Conservation (phyloP, 2,113 vertebrate species). For the Syngnathoides biaculeatus region DNA sequence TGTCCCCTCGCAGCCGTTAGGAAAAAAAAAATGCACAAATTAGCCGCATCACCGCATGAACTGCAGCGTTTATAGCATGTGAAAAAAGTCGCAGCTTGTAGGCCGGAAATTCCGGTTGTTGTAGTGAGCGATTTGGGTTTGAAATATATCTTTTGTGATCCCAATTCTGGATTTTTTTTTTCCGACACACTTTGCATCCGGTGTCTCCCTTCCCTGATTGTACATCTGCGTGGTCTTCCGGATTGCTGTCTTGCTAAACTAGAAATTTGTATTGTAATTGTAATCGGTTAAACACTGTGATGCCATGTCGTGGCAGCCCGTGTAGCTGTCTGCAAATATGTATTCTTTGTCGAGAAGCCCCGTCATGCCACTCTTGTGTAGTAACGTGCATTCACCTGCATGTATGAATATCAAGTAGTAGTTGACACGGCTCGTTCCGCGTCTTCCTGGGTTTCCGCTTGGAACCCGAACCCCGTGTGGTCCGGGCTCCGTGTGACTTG, state of each 20-base stretch:
- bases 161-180: not conserved
- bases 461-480: constrained; percentile 6
- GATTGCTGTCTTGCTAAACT: constrained; percentile 1
- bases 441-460: constrained; percentile 8
- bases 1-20: too few species aligned
- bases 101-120: too few species aligned
- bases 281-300: constrained; percentile 7
- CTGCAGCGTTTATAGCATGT: too few species aligned
- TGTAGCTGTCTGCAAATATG: constrained; percentile 4
- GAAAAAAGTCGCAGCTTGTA: too few species aligned
- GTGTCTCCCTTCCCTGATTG: constrained; percentile 29
- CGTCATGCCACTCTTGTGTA: not conserved
- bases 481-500: constrained; percentile 17
- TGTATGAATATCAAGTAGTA: constrained; percentile 7
- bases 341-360: not conserved
- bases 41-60: too few species aligned
- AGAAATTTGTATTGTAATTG: not conserved
- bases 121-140: not conserved
- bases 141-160: not conserved
- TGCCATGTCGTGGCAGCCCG: not conserved
- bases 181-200: constrained; percentile 11
- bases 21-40: too few species aligned
- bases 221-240: constrained; percentile 26
- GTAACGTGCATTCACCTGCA: constrained; percentile 6
- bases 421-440: not conserved